Conservation (phyloP, 2,888 invertebrate genomes). For the Drosophila phalerata region DNA sequence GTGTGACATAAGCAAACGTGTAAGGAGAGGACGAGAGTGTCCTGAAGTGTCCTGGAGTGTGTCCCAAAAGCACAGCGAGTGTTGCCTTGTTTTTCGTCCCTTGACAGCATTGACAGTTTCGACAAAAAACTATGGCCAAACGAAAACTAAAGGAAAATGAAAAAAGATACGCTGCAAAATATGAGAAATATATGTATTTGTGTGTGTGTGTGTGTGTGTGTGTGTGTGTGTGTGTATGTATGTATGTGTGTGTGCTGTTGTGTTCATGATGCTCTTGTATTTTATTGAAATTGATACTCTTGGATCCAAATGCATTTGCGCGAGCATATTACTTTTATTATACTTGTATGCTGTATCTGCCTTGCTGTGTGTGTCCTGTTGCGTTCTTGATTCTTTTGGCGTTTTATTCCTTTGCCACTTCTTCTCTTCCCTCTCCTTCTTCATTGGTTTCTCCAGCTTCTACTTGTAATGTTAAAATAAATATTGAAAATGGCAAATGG, state of each 20-base stretch:
- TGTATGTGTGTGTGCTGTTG: slow-evolving; percentile 24
- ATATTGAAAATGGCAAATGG: slow-evolving; percentile 78
- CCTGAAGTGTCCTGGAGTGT: slow-evolving; percentile 33
- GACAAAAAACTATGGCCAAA: slow-evolving; percentile 76
- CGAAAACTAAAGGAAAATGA: slow-evolving; percentile 45
- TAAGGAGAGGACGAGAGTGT: slow-evolving; percentile 18
- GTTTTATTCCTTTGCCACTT: slow-evolving; percentile 16
- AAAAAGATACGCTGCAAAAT: slow-evolving; percentile 50
- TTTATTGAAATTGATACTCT: slow-evolving; percentile 81
- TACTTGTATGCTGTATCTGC: slow-evolving; percentile 57
- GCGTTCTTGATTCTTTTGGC: slow-evolving; percentile 47
- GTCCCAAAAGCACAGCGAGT: slow-evolving; percentile 74
- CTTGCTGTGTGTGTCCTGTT: slow-evolving; percentile 42
- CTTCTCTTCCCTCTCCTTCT: not conserved
- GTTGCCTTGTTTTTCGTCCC: slow-evolving; percentile 68
- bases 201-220: slow-evolving; percentile 8
- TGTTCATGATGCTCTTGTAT: slow-evolving; percentile 64
- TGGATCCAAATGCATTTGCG: slow-evolving; percentile 77
- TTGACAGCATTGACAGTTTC: slow-evolving; percentile 78
- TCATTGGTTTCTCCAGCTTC: slow-evolving; percentile 8
- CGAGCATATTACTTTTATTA: slow-evolving; percentile 82
- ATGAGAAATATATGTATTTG: slow-evolving; percentile 42
- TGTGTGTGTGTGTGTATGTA: slow-evolving; percentile 21
- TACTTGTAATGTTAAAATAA: slow-evolving; percentile 66
- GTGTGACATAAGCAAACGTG: slow-evolving; percentile 45